Base-by-base conservation (phyloP, 1,140 invertebrate genomes). In the Pomacea maculata region DNA sequence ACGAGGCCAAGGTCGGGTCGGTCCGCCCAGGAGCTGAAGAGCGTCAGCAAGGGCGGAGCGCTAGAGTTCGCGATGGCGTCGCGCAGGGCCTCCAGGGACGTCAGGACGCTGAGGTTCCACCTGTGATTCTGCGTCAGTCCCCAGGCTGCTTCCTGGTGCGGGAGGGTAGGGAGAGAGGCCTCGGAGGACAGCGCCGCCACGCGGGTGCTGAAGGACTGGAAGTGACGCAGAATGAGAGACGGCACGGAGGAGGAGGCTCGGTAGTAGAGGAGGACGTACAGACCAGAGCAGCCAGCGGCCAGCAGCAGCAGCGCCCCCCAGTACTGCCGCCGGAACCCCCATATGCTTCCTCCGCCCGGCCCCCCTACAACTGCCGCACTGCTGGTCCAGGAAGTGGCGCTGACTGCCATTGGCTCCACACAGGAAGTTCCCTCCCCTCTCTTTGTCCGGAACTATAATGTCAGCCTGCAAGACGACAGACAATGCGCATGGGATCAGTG, bases 1-100 rank as follows among this genome's bases (percentile, higher is more conserved):
- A 86, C 82, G 19, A 57, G 73, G 14, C 12, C 54, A 63, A 78
- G 85, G 3, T 83, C 82, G 57, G 83, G 76, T 34, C 81, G 76
- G 67, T 80, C 68, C 67, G 70, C 79, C 83, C 80, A 86, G 0
- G 85, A 83, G 57, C 83, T 86, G 77, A 87, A 87, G 17, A 87
- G 78, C 34, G 86, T 86, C 45, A 86, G 74, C 17, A 87, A 80
- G 14, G 85, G 85, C 52, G 25, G 19, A 14, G 73, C 19, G 9
- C 52, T 75, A 17, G 45, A 17, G 73, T 75, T 57, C 45, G 34
- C 9, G 71, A 72, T 72, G 71, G 71, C 71, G 9, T 21, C 71
- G 17, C 17, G 29, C 71, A 72, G 34, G 34, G 71, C 71, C 34
- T 72, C 71, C 17, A 34, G n/a, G 34, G 71, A 72, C 9, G 71